A percentile compares a stretch with the other conserved stretches of the same genome.
Conservation (phyloP, 2,888 invertebrate genomes). For the Cylindroiulus punctatus region DNA sequence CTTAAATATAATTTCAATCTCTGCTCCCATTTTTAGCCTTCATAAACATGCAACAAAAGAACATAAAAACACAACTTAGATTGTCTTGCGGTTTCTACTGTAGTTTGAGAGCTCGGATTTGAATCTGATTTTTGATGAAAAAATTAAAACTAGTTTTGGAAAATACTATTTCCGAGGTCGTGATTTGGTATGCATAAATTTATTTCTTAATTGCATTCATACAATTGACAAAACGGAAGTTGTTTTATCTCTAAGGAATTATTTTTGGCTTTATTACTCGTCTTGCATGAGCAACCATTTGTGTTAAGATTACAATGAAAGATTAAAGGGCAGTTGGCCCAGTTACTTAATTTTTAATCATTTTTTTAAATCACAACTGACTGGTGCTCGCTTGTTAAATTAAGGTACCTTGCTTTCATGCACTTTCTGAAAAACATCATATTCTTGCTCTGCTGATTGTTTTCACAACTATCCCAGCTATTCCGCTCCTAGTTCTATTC, state of each 20-base stretch:
- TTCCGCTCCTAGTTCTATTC: too few species aligned
- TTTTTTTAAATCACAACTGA: too few species aligned
- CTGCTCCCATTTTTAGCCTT: too few species aligned
- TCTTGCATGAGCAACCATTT: not conserved
- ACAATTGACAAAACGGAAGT: not conserved
- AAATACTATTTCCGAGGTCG: not conserved
- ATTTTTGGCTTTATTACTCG: not conserved
- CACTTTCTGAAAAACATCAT: too few species aligned
- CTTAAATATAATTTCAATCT: too few species aligned
- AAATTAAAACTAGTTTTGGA: not conserved
- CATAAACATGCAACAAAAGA: not conserved
- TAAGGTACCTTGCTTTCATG: too few species aligned
- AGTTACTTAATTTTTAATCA: too few species aligned
- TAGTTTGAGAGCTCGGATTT: not conserved
- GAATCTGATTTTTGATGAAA: not conserved
- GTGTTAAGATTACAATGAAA: not conserved
- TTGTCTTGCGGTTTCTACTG: not conserved
- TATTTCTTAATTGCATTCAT: not conserved
- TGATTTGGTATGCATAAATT: not conserved
- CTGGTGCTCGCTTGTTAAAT: too few species aligned
- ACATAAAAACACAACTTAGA: not conserved
- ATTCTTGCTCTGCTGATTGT: too few species aligned
- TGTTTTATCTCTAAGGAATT: not conserved
- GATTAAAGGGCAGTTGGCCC: not conserved
- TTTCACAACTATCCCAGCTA: too few species aligned